These are phyloP conservation scores for Epinephelus coioides DNA, from an alignment of 2,797 vertebrate species.

Conservation along the genomic window DNA sequence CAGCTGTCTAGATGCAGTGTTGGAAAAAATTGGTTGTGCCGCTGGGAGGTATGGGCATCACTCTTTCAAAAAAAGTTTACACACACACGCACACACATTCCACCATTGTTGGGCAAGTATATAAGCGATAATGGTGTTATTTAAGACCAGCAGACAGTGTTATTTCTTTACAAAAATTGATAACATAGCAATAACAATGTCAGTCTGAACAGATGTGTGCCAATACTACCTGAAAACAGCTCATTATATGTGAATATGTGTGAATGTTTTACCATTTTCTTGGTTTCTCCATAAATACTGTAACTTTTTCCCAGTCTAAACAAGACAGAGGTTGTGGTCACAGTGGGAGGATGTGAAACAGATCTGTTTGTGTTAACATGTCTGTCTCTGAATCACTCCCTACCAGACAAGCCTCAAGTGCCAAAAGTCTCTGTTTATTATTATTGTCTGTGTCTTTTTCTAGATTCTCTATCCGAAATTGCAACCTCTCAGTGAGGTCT, in stretches of 20 bases:
- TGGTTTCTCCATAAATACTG: not conserved
- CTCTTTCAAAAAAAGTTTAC: not conserved
- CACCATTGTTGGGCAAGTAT: not conserved
- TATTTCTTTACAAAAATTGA: not conserved
- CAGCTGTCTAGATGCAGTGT: constrained; percentile 91
- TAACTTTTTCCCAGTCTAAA: not conserved
- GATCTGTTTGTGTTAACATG: not conserved
- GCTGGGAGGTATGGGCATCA: constrained; percentile 85
- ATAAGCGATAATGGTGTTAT: not conserved
- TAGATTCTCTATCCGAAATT: constrained; percentile 86
- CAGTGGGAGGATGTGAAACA: constrained; percentile 10
- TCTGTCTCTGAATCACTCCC: constrained; percentile 8
- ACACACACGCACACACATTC: not conserved
- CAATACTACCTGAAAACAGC: not conserved
- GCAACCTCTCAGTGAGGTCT: constrained; percentile 88
- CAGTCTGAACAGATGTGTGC: not conserved
- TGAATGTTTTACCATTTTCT: not conserved
- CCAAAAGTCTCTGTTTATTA: constrained; percentile 19
- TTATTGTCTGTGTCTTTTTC: constrained; percentile 42
- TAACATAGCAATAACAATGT: not conserved
- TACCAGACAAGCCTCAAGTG: not conserved
- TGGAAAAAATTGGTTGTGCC: constrained; percentile 88
- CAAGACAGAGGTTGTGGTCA: not conserved
- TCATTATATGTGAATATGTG: not conserved
- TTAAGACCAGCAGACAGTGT: too few relatives aligned